phyloP scores from a whole-genome alignment of 1,140 invertebrate genomes.

The Pogonus chalceus region DNA sequence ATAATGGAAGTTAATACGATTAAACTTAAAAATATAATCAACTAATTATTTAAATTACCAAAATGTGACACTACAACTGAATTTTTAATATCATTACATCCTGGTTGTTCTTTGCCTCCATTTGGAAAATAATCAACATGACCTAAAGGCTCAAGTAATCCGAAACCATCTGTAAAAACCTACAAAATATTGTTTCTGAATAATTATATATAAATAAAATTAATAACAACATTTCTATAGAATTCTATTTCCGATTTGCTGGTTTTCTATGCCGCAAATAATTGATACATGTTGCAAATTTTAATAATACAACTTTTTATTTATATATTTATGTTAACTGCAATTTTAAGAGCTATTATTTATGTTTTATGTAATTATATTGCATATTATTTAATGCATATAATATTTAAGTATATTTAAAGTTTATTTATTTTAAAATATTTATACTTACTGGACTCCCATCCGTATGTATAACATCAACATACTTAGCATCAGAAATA shows the following conservation, averaged over 20 bases:
- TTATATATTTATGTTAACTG: no score
- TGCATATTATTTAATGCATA: no score
- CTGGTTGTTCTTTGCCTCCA: slow-evolving; percentile 60
- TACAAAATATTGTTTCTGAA: slow-evolving; percentile 13
- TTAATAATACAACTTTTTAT: no score
- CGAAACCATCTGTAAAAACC: slow-evolving; percentile 33
- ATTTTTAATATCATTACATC: slow-evolving; percentile 41
- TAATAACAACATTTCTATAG: no score
- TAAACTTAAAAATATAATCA: not conserved
- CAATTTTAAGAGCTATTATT: no score
- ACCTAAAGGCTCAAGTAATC: slow-evolving; percentile 33
- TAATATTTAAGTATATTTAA: no score
- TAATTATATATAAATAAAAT: not conserved
- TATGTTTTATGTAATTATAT: no score
- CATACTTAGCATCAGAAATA: slow-evolving; percentile 67
- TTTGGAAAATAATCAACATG: slow-evolving; percentile 68
- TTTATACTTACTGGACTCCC: slow-evolving; percentile 43
- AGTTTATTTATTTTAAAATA: no score
- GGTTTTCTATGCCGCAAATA: no score
- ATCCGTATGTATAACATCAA: slow-evolving; percentile 81
- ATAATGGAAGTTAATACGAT: slow-evolving; percentile 8
- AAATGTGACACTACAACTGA: slow-evolving; percentile 32
- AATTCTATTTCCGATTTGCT: no score
- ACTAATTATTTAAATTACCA: slow-evolving; percentile 17
- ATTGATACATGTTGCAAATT: no score